Base-by-base conservation (phyloP, 2,888 invertebrate genomes). In the Hirtodrosophila duncani region DNA sequence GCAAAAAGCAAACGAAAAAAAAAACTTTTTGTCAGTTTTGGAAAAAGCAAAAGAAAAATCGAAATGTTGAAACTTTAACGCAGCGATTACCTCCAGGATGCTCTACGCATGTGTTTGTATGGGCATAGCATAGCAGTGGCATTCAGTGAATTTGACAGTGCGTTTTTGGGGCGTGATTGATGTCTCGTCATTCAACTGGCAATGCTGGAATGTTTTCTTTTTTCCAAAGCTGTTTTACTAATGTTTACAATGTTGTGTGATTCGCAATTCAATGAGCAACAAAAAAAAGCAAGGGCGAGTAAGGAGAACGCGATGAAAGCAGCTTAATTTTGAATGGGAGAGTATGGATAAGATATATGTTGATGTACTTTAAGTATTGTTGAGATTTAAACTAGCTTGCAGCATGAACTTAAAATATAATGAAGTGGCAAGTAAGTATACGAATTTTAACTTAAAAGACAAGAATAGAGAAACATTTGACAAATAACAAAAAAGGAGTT, bases 211-310 rank as follows among this genome's bases (percentile, higher is more conserved):
- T 39, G 21, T 18, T 7, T 16, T 17, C 20, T n/a, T 33, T 1
- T 38, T 58, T 71, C 63, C 59, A 65, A 75, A 75, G 72, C 65
- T 77, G 65, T 65, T 75, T 80, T 75, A 80, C 80, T 80, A 72
- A 72, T 72, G 80, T 77, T 79, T 75, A 80, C 68, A 72, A 75
- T 75, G 72, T 72, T 75, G 80, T 68, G 80, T 72, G 72, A 72
- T 72, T 72, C 80, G 77, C 72, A 72, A 80, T 72, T 79, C 77
- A 72, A 72, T 72, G 71, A 69, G 67, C 31, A 21, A 53, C 8
- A 20, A 14, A 39, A 10, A 33, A 23, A 17, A 14, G 8, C 27
- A 7, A 7, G 11, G 33, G 10, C 11, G 34, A 45, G 48, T 37
- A 23, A 37, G 30, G 38, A 30, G 38, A 48, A 38, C 10, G 11